Evolutionary conservation across 2,113 vertebrate genomes (phyloP), one percentile per base, ranked within the genome.

Genomic region (Cynoglossus semilaevis): DNA sequence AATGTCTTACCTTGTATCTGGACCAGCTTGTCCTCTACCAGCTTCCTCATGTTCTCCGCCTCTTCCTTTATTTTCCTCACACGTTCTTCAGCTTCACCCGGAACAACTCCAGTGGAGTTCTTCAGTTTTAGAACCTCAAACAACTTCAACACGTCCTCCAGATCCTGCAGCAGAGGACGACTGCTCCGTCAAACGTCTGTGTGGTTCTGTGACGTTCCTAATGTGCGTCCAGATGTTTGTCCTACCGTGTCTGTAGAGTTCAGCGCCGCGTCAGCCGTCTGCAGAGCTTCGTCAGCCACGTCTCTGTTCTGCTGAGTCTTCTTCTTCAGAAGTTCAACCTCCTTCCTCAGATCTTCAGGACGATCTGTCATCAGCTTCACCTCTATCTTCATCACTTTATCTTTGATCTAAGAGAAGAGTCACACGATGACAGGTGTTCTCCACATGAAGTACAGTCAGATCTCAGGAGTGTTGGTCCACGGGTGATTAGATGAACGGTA

Each of bases 11-110:
- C 93, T 90, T 87, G 76, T 77, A 92, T 86, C 80, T 86, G 84
- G 69, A 54, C 82, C 10, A 90, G 85, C 82, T 93, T 94, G 50
- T 90, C 85, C 65, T 92, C 85, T 38, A 90, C 74, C 34, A 91
- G 82, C 64, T 66, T 83, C 61, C 86, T 88, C 58, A 94, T 8
- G 29, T 85, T 87, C 80, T 90, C 76, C 9, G 85, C 89, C 58
- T 87, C 89, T 51, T 85, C 72, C 72, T 83, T 86, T 22, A 95
- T 76, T 34, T 67, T 78, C 62, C 87, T 90, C 45, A 93, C 79
- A 59, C 77, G 92, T 56, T 88, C 62, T 58, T 82, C 65, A 3
- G 79, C 87, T 67, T 80, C 68, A 15, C 77, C 66, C 2, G 79
- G 85, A 61, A 58, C n/a, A 16, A 55, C 65, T 44, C 15, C 54